These are phyloP conservation scores for Pollachius pollachius DNA, from an alignment of 2,113 vertebrate genomes.

Conservation along the genomic window DNA sequence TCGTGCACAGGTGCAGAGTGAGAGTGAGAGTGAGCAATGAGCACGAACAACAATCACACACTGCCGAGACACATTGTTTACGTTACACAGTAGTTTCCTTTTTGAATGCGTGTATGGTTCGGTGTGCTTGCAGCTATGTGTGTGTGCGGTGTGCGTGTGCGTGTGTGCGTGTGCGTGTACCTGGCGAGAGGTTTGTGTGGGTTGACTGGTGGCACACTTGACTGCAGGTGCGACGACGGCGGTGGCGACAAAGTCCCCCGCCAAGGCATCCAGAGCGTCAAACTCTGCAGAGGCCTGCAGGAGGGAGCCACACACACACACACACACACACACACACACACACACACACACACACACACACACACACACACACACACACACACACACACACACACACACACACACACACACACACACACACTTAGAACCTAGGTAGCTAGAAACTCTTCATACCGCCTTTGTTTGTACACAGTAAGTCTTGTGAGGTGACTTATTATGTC, in stretches of 20 bases:
- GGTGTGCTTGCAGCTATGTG: not conserved
- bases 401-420: not conserved
- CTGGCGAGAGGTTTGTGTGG: conserved; percentile 33
- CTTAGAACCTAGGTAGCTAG: no score
- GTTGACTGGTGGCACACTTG: conserved; percentile 40
- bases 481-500: no score
- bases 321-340: no score
- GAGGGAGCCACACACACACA: not conserved
- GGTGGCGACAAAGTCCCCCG: conserved; percentile 55
- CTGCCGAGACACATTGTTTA: not conserved
- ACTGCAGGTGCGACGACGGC: conserved; percentile 53
- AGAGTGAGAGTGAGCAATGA: no score
- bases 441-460: no score
- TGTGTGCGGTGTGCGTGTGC: not conserved
- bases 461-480: no score
- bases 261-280: conserved; percentile 50
- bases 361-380: not conserved
- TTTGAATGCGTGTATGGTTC: not conserved
- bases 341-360: no score
- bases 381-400: not conserved
- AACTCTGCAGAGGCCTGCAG: conserved; percentile 43
- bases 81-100: not conserved
- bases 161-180: conserved; percentile 32
- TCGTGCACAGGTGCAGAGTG: no score
- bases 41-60: no score